Evolutionary conservation across 2,113 vertebrate genomes (phyloP), one percentile per base, ranked within the genome.

Genomic region (Cyprinodon variegatus): DNA sequence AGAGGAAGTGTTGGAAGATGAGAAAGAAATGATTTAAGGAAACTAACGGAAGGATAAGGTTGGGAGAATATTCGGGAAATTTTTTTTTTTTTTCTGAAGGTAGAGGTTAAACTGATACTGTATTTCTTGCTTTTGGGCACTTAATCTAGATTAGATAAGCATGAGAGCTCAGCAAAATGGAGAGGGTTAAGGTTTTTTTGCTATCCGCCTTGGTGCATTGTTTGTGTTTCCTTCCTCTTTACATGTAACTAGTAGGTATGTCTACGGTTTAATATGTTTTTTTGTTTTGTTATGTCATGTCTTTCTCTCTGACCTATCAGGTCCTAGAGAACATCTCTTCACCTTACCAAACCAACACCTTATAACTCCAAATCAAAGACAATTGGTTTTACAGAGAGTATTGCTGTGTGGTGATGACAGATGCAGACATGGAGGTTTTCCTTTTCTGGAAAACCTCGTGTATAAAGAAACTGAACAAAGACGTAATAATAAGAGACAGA

Each of bases 401-500:
- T 3, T 3, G 12, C 13, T 2, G 11, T 29, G 9, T 17, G 11
- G n/a, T 20, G 41, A 4, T 6, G 40, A 65, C 39, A 65, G 38
- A 7, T 50, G 46, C 41, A 38, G 40, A 41, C 11, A 20, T 43
- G 43, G 20, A 72, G 39, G 53, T 74, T 69, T 43, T 36, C 53
- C 36, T n/a, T 74, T 17, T 37, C 40, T 59, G 22, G 71, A 61
- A 53, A 65, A 69, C 38, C 65, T 68, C 14, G 62, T 61, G 6
- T 64, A 67, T n/a, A 75, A 68, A 82, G 70, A 84, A 82, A 78
- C 53, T 36, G 50, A 72, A 78, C 70, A 82, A 65, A 81, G 61
- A 70, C 74, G 64, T 59, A 84, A 78, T 84, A 83, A 79, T 78
- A 81, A 84, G 76, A 76, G 79, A 77, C 70, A 68, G 63, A 80